Percentiles rank a stretch among this genome's conserved stretches.
These are phyloP conservation scores for Epistrophe grossulariae DNA, from an alignment of 2,888 invertebrate genomes.

Conservation along the genomic window DNA sequence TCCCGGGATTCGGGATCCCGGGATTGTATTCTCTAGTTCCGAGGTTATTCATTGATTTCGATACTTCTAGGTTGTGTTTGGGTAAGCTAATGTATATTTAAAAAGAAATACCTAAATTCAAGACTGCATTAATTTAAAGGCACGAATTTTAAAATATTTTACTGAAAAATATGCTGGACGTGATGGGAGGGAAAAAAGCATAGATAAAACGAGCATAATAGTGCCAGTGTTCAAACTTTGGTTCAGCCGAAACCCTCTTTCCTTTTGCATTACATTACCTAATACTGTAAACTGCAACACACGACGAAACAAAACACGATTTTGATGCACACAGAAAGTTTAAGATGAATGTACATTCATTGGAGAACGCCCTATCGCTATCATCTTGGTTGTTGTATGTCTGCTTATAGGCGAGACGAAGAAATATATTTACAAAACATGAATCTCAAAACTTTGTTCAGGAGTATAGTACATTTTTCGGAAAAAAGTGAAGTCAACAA, in stretches of 20 bases:
- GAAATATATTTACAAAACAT: slow-evolving; percentile 56
- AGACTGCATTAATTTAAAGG: not conserved
- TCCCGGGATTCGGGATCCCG: too few species aligned
- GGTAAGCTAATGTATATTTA: too few species aligned
- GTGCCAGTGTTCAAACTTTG: not conserved
- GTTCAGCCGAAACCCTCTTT: not conserved
- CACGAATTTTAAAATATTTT: not conserved
- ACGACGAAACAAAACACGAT: slow-evolving; percentile 49
- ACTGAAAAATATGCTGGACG: not conserved
- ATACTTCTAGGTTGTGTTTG: too few species aligned
- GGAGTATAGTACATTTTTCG: slow-evolving; percentile 44
- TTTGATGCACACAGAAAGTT: slow-evolving; percentile 63
- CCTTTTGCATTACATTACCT: not conserved
- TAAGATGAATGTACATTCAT: slow-evolving; percentile 51
- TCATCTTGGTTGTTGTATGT: slow-evolving; percentile 56
- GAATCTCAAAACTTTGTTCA: slow-evolving; percentile 64
- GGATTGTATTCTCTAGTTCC: too few species aligned
- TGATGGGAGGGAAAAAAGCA: not conserved
- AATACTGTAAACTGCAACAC: slow-evolving; percentile 36
- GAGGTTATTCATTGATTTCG: too few species aligned
- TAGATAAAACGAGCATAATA: not conserved
- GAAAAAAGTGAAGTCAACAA: slow-evolving; percentile 60
- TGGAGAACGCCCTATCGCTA: slow-evolving; percentile 9
- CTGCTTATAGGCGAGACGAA: slow-evolving; percentile 52
- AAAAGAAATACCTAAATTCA: too few species aligned